These are phyloP conservation scores for Reticulitermes lucifugus DNA, from an alignment of 2,888 invertebrate species.

Conservation along the genomic window DNA sequence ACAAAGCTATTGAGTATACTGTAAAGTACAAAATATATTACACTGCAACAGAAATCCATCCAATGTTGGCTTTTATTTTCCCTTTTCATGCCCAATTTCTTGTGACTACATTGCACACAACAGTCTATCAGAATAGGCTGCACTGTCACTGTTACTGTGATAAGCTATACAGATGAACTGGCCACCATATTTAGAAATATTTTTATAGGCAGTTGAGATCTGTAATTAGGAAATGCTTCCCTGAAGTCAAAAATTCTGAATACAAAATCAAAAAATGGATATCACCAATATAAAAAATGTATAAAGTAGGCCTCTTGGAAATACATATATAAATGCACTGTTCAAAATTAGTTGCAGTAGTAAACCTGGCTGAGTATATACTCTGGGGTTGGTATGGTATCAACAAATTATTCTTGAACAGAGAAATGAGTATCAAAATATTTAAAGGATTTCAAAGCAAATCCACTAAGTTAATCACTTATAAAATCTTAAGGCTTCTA, in stretches of 20 bases:
- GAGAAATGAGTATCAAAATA: background rate
- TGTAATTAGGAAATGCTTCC: background rate
- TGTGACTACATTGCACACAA: background rate
- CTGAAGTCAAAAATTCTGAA: background rate
- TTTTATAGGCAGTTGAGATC: background rate
- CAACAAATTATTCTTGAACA: background rate
- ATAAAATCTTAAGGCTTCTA: no score
- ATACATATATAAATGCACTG: background rate
- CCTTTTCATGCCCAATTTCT: background rate
- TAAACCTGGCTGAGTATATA: background rate
- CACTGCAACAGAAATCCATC: background rate
- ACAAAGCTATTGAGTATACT: background rate
- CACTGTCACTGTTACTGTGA: background rate
- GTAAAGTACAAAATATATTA: conserved; percentile 22
- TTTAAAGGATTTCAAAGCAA: background rate
- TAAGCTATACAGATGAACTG: background rate
- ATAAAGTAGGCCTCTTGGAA: conserved; percentile 5
- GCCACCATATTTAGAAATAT: background rate
- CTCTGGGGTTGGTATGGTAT: background rate
- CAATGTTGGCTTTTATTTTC: background rate
- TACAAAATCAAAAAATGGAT: background rate
- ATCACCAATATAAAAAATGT: background rate
- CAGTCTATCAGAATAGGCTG: background rate
- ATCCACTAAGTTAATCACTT: no score
- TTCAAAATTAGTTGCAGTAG: background rate